Conservation (phyloP, 2,888 invertebrate genomes). For the Listrodromus nycthemerus region DNA sequence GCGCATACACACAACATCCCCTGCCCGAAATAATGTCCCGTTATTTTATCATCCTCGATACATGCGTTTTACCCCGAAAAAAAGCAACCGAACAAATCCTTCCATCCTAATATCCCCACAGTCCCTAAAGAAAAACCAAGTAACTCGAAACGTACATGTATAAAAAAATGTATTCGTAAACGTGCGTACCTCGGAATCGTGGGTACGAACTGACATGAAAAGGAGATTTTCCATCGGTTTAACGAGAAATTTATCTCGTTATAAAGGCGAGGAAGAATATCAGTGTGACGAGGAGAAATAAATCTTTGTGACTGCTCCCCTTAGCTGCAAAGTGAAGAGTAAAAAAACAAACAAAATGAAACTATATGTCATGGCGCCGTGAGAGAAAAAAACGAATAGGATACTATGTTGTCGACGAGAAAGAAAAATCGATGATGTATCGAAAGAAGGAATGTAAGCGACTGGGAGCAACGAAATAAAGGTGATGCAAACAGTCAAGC, state of each 20-base stretch:
- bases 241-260: slow-evolving; percentile 45
- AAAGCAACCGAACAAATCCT: slow-evolving; percentile 24
- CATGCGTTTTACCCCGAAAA: slow-evolving; percentile 3
- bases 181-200: slow-evolving; percentile 67
- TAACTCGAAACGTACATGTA: slow-evolving; percentile 75
- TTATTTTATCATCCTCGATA: neutral
- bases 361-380: slow-evolving; percentile 47
- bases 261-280: slow-evolving; percentile 41
- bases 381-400: slow-evolving; percentile 57
- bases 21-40: neutral
- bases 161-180: slow-evolving; percentile 73
- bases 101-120: slow-evolving; percentile 36
- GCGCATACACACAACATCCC: slow-evolving; percentile 1
- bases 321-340: slow-evolving; percentile 50
- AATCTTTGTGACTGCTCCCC: slow-evolving; percentile 64
- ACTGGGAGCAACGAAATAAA: slow-evolving; percentile 79
- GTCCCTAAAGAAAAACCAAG: slow-evolving; percentile 66
- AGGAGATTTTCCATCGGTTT: slow-evolving; percentile 59
- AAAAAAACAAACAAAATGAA: slow-evolving; percentile 39
- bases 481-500: slow-evolving; percentile 76
- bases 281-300: slow-evolving; percentile 60
- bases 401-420: slow-evolving; percentile 67
- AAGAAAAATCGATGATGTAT: slow-evolving; percentile 40
- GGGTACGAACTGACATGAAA: slow-evolving; percentile 66
- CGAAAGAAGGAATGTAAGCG: slow-evolving; percentile 73